Evolutionary conservation across 2,797 vertebrate species (phyloP).

Genomic region (Oryzias sinensis): DNA sequence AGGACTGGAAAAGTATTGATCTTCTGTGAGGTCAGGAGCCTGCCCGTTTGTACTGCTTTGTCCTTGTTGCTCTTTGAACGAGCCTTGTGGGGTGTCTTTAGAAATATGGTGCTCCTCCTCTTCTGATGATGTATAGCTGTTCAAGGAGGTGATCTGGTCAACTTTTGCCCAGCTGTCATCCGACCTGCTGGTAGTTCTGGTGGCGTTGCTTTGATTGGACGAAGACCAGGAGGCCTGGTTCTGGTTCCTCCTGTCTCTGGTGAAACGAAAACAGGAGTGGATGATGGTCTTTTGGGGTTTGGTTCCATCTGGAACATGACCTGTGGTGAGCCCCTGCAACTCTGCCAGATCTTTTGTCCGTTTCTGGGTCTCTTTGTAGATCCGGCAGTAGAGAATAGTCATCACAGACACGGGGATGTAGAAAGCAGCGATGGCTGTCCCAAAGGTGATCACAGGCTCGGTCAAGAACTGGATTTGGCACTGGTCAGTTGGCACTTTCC

Average conservation of each 20-base stretch:
- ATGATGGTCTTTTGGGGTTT: conserved; percentile 84
- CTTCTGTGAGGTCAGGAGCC: conserved; percentile 74
- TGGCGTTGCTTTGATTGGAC: conserved; percentile 87
- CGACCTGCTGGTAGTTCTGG: conserved; percentile 80
- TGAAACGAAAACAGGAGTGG: conserved; percentile 89
- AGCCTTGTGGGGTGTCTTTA: conserved; percentile 82
- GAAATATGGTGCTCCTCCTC: conserved; percentile 85
- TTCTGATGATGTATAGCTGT: conserved; percentile 90
- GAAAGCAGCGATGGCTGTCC: conserved; percentile 97
- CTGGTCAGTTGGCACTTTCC: conserved; percentile 83
- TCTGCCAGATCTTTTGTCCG: conserved; percentile 96
- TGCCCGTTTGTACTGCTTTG: conserved; percentile 75
- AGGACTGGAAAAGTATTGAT: conserved; percentile 83
- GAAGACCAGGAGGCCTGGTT: conserved; percentile 94
- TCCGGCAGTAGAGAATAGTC: conserved; percentile 96
- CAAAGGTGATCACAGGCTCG: conserved; percentile 94
- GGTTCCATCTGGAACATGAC: conserved; percentile 72
- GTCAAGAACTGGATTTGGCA: conserved; percentile 98
- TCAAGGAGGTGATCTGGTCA: conserved; percentile 87
- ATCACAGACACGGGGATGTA: conserved; percentile 97
- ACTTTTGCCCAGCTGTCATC: conserved; percentile 83
- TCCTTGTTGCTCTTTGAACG: conserved; percentile 79
- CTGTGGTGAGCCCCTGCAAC: conserved; percentile 87
- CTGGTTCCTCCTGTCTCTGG: conserved; percentile 80
- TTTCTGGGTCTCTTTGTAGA: conserved; percentile 96